A percentile compares a stretch with the other conserved stretches of the same genome.
These are phyloP conservation scores for Catharus ustulatus DNA, from an alignment of 2,797 vertebrate genomes.

Conservation along the genomic window DNA sequence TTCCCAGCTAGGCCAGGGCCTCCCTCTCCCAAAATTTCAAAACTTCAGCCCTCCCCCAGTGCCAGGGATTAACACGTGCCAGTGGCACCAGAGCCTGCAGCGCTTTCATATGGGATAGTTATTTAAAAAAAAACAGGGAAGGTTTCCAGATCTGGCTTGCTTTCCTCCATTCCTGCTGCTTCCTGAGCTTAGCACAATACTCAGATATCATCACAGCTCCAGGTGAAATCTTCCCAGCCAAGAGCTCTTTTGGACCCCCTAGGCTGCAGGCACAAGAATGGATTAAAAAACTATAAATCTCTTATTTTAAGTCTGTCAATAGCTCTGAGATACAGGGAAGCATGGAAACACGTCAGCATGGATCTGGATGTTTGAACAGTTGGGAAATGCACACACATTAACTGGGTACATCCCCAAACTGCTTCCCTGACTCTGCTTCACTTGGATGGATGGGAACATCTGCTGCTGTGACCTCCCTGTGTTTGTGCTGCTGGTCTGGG, in stretches of 20 bases:
- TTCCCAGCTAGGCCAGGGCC: background rate
- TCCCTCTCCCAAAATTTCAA: background rate
- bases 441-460: background rate
- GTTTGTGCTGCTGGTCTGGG: background rate
- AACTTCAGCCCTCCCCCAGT: background rate
- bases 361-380: background rate
- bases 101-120: background rate
- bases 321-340: background rate
- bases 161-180: background rate
- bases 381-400: background rate
- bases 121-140: background rate
- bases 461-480: fast-evolving
- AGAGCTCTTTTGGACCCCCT: background rate
- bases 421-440: background rate
- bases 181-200: background rate
- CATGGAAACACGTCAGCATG: background rate
- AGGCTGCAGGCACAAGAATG: background rate
- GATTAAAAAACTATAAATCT: background rate
- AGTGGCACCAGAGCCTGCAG: background rate
- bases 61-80: background rate
- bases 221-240: background rate
- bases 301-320: background rate
- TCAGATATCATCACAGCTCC: background rate
- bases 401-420: background rate
- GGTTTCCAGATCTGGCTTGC: background rate